Percentiles rank a stretch among this genome's conserved stretches.
Evolutionary conservation across 2,113 vertebrate genomes (phyloP).

Genomic region (Scopus umbretta): DNA sequence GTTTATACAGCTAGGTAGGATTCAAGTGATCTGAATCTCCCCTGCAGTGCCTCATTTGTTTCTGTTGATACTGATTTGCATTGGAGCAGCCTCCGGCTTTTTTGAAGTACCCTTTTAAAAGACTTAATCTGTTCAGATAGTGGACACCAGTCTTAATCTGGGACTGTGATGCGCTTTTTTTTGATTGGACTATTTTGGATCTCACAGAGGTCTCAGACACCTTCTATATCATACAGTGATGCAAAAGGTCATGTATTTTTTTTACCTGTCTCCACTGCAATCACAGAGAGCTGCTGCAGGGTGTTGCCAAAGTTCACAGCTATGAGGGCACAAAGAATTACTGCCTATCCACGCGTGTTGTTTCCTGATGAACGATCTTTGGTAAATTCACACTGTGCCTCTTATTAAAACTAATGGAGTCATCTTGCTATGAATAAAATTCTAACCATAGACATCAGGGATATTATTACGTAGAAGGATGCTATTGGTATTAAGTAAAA

Average conservation of each 20-base stretch:
- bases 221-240: not conserved
- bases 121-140: not conserved
- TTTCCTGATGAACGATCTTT: not conserved
- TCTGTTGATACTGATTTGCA: not conserved
- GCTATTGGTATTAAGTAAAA: not conserved
- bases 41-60: not conserved
- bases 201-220: not conserved
- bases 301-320: not conserved
- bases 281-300: not conserved
- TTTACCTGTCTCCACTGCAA: not conserved
- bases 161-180: not conserved
- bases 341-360: fast-evolving
- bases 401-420: not conserved
- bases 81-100: not conserved
- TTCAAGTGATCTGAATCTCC: not conserved
- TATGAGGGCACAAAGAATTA: not conserved
- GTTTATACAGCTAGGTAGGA: not conserved
- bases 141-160: not conserved
- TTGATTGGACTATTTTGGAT: not conserved
- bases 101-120: not conserved
- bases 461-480: not conserved
- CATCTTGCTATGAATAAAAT: not conserved
- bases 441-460: not conserved
- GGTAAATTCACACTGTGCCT: not conserved
- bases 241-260: not conserved